Evolutionary conservation across 2,797 vertebrate species (phyloP).

Genomic region (Clangula hyemalis): DNA sequence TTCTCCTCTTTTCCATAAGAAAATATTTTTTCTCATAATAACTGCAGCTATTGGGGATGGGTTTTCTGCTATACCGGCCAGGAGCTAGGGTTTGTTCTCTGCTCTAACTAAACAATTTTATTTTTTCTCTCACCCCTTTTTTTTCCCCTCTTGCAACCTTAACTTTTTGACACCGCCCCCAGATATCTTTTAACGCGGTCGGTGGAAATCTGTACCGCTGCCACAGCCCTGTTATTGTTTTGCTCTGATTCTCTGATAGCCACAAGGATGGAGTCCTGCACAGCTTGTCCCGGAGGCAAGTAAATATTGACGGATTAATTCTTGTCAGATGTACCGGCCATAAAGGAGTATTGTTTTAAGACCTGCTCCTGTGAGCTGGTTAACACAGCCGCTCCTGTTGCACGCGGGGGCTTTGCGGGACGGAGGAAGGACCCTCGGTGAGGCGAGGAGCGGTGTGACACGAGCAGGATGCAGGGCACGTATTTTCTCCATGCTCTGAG

Average conservation of each 20-base stretch:
- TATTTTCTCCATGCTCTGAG: background rate
- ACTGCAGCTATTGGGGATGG: constrained; percentile 26
- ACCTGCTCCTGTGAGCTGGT: constrained; percentile 34
- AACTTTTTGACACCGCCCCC: constrained; percentile 64
- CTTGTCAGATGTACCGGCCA: constrained; percentile 60
- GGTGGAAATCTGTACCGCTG: constrained; percentile 56
- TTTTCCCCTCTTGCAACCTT: constrained; percentile 41
- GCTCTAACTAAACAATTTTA: constrained; percentile 66
- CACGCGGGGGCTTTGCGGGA: background rate
- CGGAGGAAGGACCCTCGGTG: background rate
- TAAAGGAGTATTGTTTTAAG: constrained; percentile 61
- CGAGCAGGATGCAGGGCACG: background rate
- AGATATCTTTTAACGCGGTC: constrained; percentile 53
- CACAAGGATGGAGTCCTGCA: constrained; percentile 60
- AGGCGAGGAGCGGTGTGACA: background rate
- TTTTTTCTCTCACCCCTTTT: constrained; percentile 50
- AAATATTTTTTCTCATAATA: constrained; percentile 70
- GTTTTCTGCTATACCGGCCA: constrained; percentile 11
- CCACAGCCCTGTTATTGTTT: constrained; percentile 70
- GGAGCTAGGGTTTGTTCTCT: constrained; percentile 45
- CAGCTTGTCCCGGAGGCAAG: constrained; percentile 55
- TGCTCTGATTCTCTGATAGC: constrained; percentile 68
- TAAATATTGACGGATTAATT: constrained; percentile 70
- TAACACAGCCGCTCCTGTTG: constrained; percentile 7
- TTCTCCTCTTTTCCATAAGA: constrained; percentile 62